phyloP scores from a whole-genome alignment of 1,140 invertebrate genomes.

The Drosophila takahashii region DNA sequence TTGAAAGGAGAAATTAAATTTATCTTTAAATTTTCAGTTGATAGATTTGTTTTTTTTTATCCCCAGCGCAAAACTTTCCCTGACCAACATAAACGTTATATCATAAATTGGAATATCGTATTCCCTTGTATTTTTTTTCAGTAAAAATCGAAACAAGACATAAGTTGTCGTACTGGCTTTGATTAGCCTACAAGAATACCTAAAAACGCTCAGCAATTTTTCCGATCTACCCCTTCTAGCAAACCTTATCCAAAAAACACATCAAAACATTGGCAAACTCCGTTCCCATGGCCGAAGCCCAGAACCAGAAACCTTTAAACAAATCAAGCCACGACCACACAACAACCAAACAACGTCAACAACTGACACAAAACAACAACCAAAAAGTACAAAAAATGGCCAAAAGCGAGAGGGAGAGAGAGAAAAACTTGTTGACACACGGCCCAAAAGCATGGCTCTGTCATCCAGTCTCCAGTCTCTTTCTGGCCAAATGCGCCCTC shows the following conservation, averaged over 20 bases:
- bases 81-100: too few relatives aligned
- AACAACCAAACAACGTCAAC: conserved; percentile 61
- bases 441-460: conserved; percentile 50
- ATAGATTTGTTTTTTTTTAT: too few relatives aligned
- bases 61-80: too few relatives aligned
- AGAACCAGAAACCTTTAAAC: conserved; percentile 70
- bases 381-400: conserved; percentile 62
- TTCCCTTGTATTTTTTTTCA: too few relatives aligned
- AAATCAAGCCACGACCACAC: conserved; percentile 79
- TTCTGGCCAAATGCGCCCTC: conserved; percentile 14
- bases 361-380: conserved; percentile 57
- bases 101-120: too few relatives aligned
- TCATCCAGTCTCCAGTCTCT: conserved; percentile 33
- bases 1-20: too few relatives aligned
- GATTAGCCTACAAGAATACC: neutral
- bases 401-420: conserved; percentile 49
- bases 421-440: conserved; percentile 78
- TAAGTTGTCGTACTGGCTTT: neutral
- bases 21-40: too few relatives aligned
- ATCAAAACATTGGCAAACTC: conserved; percentile 31
- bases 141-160: neutral
- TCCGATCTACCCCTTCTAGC: neutral
- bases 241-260: conserved; percentile 20
- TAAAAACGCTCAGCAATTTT: neutral
- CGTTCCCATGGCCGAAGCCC: conserved; percentile 55